These are phyloP conservation scores for Macrochelys suwanniensis DNA, from an alignment of 2,797 vertebrate species.

Conservation along the genomic window DNA sequence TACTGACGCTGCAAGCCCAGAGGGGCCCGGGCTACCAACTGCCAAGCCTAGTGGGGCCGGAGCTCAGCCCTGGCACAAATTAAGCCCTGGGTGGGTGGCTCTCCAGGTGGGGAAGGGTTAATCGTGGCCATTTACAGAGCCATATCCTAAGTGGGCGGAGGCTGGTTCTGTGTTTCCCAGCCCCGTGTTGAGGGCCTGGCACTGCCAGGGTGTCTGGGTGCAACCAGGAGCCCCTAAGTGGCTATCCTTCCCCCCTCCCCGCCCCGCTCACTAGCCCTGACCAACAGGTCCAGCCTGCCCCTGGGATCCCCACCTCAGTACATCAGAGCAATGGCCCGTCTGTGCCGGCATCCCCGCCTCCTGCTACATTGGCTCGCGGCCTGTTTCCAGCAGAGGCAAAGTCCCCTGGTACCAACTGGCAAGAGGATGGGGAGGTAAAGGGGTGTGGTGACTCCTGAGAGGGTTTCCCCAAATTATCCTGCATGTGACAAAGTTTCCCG, in stretches of 20 bases:
- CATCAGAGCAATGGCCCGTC: background rate
- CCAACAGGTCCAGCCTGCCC: background rate
- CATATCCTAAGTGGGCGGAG: rapidly evolving
- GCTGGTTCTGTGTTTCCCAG: background rate
- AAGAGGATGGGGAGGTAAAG: background rate
- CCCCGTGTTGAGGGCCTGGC: background rate
- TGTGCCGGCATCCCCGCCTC: background rate
- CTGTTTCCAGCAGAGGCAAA: background rate
- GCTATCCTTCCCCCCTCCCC: background rate
- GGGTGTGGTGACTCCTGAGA: background rate
- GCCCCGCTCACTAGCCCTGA: background rate
- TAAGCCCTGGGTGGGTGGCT: background rate
- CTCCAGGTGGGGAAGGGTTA: background rate
- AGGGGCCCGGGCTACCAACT: too few relatives aligned
- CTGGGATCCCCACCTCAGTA: background rate
- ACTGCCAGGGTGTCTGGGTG: background rate
- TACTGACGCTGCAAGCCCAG: too few relatives aligned
- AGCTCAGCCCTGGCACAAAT: too few relatives aligned
- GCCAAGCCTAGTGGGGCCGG: background rate
- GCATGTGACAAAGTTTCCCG: background rate
- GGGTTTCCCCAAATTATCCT: constrained; percentile 15
- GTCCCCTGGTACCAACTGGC: background rate
- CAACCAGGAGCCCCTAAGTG: background rate
- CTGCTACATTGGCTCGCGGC: background rate
- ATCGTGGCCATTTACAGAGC: background rate